These are phyloP conservation scores for Priocnemis perturbator DNA, from an alignment of 2,888 invertebrate genomes.

Conservation along the genomic window DNA sequence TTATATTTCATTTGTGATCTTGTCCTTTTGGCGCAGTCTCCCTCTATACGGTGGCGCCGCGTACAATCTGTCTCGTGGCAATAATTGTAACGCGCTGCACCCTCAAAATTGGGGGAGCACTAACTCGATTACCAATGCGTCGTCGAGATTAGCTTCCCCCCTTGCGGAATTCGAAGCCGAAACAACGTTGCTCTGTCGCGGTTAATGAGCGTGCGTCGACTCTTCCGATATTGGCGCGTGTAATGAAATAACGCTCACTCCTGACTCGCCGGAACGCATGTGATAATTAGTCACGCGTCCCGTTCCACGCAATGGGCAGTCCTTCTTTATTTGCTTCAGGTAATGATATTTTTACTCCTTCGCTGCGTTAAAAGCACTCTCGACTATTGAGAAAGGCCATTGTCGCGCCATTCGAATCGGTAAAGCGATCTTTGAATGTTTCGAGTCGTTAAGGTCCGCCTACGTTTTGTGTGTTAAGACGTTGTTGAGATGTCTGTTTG, in stretches of 20 bases:
- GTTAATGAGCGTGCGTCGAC: constrained; percentile 15
- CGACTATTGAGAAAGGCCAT: no score
- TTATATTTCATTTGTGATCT: neutral
- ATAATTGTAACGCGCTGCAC: constrained; percentile 19
- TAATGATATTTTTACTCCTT: no score
- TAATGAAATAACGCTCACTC: neutral
- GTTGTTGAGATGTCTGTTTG: no score
- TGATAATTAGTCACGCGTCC: no score
- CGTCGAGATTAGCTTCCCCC: constrained; percentile 47
- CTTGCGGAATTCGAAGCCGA: constrained; percentile 37
- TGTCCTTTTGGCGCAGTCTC: neutral
- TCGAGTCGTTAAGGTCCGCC: no score
- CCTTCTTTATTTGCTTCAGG: no score
- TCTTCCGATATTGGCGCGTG: neutral
- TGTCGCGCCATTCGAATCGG: no score
- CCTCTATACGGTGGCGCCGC: constrained; percentile 8
- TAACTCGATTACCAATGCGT: constrained; percentile 53
- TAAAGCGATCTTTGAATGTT: no score
- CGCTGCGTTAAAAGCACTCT: no score
- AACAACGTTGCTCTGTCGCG: neutral
- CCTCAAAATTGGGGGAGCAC: constrained; percentile 30
- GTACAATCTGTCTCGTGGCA: constrained; percentile 10
- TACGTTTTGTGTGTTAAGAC: no score
- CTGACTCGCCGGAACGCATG: no score
- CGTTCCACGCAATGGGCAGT: no score